A percentile compares a stretch with the other conserved stretches of the same genome.
Evolutionary conservation across 2,888 invertebrate species (phyloP).

Genomic region (Lasius fuliginosus): DNA sequence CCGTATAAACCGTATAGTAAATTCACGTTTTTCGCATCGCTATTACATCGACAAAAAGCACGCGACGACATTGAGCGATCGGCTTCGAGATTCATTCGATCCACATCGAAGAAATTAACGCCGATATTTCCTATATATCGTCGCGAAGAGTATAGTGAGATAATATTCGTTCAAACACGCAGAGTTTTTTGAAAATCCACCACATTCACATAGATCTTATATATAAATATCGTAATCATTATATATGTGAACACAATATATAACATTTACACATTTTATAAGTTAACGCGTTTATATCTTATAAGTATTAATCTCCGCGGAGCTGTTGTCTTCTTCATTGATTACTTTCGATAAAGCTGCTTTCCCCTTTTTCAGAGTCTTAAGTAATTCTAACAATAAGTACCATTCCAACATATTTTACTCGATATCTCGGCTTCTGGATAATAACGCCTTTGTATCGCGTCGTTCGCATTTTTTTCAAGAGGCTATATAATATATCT

Average conservation of each 20-base stretch:
- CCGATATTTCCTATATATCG: conserved; percentile 13
- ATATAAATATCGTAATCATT: conserved; percentile 36
- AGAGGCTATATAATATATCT: conserved; percentile 20
- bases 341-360: conserved; percentile 33
- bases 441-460: conserved; percentile 17
- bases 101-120: conserved; percentile 6
- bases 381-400: conserved; percentile 17
- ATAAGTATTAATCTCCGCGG: conserved; percentile 36
- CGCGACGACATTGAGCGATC: conserved; percentile 17
- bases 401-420: background rate
- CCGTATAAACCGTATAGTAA: conserved; percentile 32
- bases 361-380: background rate
- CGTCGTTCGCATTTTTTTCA: background rate
- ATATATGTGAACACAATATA: conserved; percentile 48
- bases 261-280: conserved; percentile 52
- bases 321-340: conserved; percentile 20
- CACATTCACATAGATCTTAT: conserved; percentile 45
- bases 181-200: conserved; percentile 40
- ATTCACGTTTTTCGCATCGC: background rate
- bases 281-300: conserved; percentile 48
- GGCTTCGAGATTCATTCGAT: conserved; percentile 2
- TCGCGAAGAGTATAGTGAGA: conserved; percentile 33
- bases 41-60: conserved; percentile 34
- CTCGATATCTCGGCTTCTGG: background rate
- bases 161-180: conserved; percentile 38